Conservation (phyloP, 2,797 vertebrate genomes). For the Chelmon rostratus region DNA sequence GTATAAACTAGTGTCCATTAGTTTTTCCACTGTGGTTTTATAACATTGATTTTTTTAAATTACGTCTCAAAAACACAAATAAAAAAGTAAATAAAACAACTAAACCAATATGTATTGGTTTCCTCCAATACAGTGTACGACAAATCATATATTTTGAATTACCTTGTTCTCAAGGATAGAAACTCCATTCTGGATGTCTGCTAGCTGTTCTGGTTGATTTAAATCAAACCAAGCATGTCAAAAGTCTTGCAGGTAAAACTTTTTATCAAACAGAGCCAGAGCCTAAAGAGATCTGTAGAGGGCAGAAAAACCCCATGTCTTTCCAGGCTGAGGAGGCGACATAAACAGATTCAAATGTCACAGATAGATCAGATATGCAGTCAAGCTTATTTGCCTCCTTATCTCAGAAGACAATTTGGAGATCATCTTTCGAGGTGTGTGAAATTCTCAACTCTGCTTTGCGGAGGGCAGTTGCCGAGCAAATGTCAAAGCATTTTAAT, state of each 20-base stretch:
- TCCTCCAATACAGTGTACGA: too few relatives aligned
- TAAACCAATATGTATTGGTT: too few relatives aligned
- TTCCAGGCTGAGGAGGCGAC: too few relatives aligned
- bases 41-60: too few relatives aligned
- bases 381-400: background rate
- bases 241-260: background rate
- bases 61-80: background rate
- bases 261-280: background rate
- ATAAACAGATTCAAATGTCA: background rate
- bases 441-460: background rate
- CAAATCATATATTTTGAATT: too few relatives aligned
- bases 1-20: background rate
- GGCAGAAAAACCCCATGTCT: slow-evolving; percentile 43
- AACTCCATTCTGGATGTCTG: background rate
- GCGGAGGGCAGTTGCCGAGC: background rate
- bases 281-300: slow-evolving; percentile 21
- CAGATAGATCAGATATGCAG: background rate
- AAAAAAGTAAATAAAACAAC: too few relatives aligned
- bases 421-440: too few relatives aligned
- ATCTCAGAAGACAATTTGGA: background rate
- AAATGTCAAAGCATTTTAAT: too few relatives aligned
- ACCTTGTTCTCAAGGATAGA: background rate
- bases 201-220: background rate
- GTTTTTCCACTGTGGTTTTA: background rate
- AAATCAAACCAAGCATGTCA: background rate